phyloP scores from a whole-genome alignment of 2,888 invertebrate genomes.

The Metallyticus violacea region DNA sequence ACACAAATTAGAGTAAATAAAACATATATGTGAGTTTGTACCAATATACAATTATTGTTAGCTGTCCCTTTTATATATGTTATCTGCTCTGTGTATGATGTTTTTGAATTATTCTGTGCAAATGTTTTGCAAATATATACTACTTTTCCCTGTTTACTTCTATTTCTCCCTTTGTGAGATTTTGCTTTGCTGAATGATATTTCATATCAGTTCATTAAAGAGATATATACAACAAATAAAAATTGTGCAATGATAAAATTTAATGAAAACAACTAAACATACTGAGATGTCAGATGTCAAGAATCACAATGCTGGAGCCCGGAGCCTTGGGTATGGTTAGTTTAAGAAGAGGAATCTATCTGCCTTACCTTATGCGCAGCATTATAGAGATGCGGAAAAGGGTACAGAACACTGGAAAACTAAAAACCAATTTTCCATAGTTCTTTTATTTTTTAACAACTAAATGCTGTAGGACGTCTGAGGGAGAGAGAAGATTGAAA shows the following conservation, averaged over 20 bases:
- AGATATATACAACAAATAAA: not conserved
- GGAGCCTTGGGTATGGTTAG: slow-evolving; percentile 13
- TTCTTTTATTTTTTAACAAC: slow-evolving; percentile 18
- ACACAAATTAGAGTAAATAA: not conserved
- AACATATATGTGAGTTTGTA: not conserved
- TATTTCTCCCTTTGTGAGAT: too few species aligned
- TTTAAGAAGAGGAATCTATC: slow-evolving; percentile 24
- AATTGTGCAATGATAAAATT: too few species aligned
- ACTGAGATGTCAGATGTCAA: not conserved
- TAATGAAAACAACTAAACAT: not conserved
- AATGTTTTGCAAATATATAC: too few species aligned
- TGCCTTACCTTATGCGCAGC: slow-evolving; percentile 30
- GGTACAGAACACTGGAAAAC: slow-evolving; percentile 29
- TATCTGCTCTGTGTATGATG: too few species aligned
- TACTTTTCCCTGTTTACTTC: too few species aligned
- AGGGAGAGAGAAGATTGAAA: slow-evolving; percentile 44
- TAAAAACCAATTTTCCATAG: slow-evolving; percentile 19
- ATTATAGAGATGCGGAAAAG: slow-evolving; percentile 27
- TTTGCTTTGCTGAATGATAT: too few species aligned
- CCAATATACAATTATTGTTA: not conserved
- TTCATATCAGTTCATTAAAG: not conserved
- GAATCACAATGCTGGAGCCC: not conserved
- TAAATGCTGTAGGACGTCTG: slow-evolving; percentile 33
- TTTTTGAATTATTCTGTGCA: too few species aligned
- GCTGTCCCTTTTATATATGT: too few species aligned